These are phyloP conservation scores for Neosilurus hyrtlii DNA, from an alignment of 2,797 vertebrate species.

Conservation along the genomic window DNA sequence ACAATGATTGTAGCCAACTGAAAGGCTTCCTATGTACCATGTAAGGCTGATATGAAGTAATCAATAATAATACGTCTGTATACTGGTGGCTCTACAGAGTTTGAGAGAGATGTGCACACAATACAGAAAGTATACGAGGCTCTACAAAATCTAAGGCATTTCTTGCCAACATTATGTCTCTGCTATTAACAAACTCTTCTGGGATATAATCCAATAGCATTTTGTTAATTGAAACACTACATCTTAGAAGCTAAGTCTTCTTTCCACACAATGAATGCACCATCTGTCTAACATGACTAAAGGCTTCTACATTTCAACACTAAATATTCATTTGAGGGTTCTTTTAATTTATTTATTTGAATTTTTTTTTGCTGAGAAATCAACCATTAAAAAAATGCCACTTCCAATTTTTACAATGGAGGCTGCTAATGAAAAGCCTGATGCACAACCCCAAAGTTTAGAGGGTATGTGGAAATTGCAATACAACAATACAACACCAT, in stretches of 20 bases:
- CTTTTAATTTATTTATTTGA: no score
- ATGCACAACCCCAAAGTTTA: no score
- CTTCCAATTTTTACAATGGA: neutral
- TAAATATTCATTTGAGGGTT: constrained; percentile 1
- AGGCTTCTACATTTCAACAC: constrained; percentile 29
- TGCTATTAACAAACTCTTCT: constrained; percentile 26
- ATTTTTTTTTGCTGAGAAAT: neutral
- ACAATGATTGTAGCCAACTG: neutral
- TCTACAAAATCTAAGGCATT: neutral
- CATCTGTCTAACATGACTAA: constrained; percentile 21
- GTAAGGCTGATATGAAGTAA: constrained; percentile 59
- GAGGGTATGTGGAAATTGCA: no score
- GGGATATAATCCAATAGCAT: constrained; percentile 24
- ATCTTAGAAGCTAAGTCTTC: constrained; percentile 11
- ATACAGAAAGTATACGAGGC: neutral
- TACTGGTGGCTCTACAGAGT: constrained; percentile 28
- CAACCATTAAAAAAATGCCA: neutral
- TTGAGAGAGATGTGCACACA: neutral
- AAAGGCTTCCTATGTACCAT: constrained; percentile 54
- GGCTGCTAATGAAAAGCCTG: neutral
- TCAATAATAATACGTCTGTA: constrained; percentile 58
- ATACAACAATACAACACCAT: no score
- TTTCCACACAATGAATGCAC: constrained; percentile 26
- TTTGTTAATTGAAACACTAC: constrained; percentile 35
- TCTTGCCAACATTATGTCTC: constrained; percentile 15